Percentiles rank a stretch among this genome's conserved stretches.
phyloP scores from a whole-genome alignment of 2,797 vertebrate species.

The Lagodon rhomboides region DNA sequence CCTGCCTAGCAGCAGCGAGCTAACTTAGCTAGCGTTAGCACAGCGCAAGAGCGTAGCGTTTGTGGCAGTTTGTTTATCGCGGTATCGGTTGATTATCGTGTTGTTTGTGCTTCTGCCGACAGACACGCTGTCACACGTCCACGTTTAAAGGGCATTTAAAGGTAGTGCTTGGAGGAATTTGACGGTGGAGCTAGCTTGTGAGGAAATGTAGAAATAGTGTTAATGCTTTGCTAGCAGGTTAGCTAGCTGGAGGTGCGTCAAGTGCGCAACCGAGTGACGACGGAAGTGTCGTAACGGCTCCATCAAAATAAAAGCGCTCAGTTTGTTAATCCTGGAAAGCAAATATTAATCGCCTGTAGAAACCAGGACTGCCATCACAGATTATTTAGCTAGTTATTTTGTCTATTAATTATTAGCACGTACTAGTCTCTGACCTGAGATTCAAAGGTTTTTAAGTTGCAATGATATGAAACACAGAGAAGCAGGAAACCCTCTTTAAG shows the following conservation, averaged over 20 bases:
- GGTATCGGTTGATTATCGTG: neutral
- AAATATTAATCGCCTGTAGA: too few relatives aligned
- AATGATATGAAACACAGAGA: neutral
- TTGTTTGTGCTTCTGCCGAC: neutral
- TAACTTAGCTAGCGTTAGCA: slow-evolving; percentile 10
- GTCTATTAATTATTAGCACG: neutral
- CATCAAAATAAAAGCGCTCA: slow-evolving; percentile 40
- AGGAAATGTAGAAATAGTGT: slow-evolving; percentile 3
- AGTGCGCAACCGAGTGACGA: slow-evolving; percentile 1
- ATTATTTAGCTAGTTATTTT: too few relatives aligned
- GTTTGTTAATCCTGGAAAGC: neutral
- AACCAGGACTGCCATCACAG: too few relatives aligned
- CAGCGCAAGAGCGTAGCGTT: neutral
- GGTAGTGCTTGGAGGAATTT: too few relatives aligned
- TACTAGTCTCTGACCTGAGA: neutral
- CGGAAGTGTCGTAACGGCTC: slow-evolving; percentile 18
- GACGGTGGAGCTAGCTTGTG: neutral
- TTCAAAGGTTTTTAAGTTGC: neutral
- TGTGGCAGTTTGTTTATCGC: neutral
- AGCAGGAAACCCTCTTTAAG: neutral
- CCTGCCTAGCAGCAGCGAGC: neutral
- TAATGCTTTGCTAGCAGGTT: slow-evolving; percentile 34
- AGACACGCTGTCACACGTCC: too few relatives aligned
- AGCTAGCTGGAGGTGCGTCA: slow-evolving; percentile 38
- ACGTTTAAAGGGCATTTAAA: rapidly evolving